Conservation (phyloP, 2,113 vertebrate species). For the Junco hyemalis region DNA sequence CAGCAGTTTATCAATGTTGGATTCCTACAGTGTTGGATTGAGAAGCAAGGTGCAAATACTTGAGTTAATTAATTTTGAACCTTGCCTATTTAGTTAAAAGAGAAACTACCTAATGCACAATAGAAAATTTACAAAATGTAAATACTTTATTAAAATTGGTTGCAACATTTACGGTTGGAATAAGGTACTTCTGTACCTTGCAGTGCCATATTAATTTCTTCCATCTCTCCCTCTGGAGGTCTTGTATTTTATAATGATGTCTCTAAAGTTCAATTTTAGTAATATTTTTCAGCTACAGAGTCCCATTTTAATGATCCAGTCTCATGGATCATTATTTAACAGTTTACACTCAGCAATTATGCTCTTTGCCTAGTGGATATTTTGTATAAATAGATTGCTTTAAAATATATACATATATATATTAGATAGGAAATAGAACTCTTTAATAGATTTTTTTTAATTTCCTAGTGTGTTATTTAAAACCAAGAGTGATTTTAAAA, state of each 20-base stretch:
- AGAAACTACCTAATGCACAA: neutral
- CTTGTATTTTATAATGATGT: neutral
- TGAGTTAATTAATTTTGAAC: neutral
- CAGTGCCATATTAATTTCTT: neutral
- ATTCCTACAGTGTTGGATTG: neutral
- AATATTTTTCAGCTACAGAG: accelerated
- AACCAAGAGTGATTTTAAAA: neutral
- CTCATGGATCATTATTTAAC: neutral
- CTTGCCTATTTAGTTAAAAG: neutral
- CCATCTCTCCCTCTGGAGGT: neutral
- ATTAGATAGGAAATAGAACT: neutral
- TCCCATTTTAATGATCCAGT: neutral
- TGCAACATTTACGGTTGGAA: neutral
- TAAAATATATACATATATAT: neutral
- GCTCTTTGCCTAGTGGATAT: neutral
- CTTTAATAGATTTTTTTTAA: neutral
- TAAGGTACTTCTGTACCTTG: neutral
- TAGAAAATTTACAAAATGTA: neutral
- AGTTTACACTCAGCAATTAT: neutral
- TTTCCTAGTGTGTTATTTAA: neutral
- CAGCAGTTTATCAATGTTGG: neutral
- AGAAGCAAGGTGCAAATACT: neutral
- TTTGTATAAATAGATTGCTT: neutral
- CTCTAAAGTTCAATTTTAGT: neutral
- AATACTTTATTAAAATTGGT: neutral